Percentiles rank a stretch among this genome's conserved stretches.
These are phyloP conservation scores for Sardinella longiceps DNA, from an alignment of 2,797 vertebrate genomes.

Conservation along the genomic window DNA sequence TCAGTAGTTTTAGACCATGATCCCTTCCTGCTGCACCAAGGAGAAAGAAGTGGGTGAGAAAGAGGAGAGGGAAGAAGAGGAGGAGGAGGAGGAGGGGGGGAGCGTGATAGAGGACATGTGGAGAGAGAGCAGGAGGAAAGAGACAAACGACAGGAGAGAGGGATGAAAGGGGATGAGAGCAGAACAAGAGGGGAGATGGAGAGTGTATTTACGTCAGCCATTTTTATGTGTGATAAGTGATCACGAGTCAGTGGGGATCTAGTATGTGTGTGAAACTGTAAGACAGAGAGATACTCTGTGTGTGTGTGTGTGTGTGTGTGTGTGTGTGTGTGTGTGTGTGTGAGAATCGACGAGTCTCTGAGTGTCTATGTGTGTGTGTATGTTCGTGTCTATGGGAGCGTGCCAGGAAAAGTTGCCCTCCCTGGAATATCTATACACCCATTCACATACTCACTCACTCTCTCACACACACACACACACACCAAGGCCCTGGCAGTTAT, in stretches of 20 bases:
- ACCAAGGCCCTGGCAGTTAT: conserved; percentile 35
- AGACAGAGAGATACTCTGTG: neutral
- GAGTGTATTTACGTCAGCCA: neutral
- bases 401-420: neutral
- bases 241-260: neutral
- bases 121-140: neutral
- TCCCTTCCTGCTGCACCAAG: too few relatives aligned
- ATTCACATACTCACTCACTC: neutral
- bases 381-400: conserved; percentile 2
- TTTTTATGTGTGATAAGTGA: neutral
- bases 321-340: neutral
- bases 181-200: neutral
- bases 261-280: neutral
- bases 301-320: neutral
- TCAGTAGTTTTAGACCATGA: too few relatives aligned
- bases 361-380: conserved; percentile 4
- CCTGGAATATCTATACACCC: neutral
- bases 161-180: neutral
- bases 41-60: too few relatives aligned
- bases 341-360: neutral
- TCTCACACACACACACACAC: conserved; percentile 15
- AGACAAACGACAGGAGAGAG: neutral
- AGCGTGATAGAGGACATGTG: neutral
- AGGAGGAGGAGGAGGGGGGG: too few relatives aligned
- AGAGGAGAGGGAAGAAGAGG: too few relatives aligned